A percentile compares a stretch with the other conserved stretches of the same genome.
Conservation (phyloP, 2,113 vertebrate species). For the Eublepharis macularius region DNA sequence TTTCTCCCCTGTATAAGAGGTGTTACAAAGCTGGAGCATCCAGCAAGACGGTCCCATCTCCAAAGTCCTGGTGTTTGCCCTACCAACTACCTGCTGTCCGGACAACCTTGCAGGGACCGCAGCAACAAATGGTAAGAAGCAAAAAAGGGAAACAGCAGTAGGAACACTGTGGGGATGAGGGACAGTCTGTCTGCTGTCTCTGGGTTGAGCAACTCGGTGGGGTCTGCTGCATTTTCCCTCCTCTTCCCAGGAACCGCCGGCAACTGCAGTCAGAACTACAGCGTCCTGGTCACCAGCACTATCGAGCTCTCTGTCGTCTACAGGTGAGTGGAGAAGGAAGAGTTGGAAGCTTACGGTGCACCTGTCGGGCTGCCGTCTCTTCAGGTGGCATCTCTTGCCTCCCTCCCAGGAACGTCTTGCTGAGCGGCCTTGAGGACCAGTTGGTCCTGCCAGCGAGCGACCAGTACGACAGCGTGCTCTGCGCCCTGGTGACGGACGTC, state of each 20-base stretch:
- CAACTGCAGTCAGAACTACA: constrained; percentile 66
- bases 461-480: constrained; percentile 86
- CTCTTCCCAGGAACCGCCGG: constrained; percentile 42
- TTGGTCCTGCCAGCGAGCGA: constrained; percentile 81
- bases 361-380: not conserved
- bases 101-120: no score
- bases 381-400: not conserved
- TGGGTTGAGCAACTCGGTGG: no score
- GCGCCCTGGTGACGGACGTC: constrained; percentile 85
- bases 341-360: accelerated
- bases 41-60: constrained; percentile 90
- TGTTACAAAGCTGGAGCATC: constrained; percentile 86
- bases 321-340: constrained; percentile 71
- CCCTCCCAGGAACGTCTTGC: constrained; percentile 81
- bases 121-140: not conserved
- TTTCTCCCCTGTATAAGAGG: constrained; percentile 55
- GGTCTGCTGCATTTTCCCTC: not conserved
- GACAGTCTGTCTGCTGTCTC: no score
- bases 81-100: not conserved
- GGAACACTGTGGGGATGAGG: no score
- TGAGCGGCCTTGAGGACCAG: constrained; percentile 75
- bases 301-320: constrained; percentile 88
- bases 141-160: not conserved
- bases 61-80: constrained; percentile 82
- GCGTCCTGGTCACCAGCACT: constrained; percentile 85